Evolutionary conservation across 2,797 vertebrate species (phyloP).

Genomic region (Malurus splendens): DNA sequence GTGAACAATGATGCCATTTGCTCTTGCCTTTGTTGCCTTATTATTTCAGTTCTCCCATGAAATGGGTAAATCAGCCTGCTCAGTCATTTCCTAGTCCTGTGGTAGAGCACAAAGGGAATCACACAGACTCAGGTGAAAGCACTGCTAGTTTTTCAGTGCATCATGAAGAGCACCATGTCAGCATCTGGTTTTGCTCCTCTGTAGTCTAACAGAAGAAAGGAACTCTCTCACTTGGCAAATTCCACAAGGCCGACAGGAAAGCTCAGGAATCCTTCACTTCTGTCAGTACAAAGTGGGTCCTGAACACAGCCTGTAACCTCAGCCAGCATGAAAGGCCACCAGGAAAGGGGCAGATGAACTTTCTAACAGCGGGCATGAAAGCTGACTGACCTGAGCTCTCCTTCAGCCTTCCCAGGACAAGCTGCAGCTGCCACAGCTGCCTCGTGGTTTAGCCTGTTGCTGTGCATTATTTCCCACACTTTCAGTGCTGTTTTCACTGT

Average conservation of each 20-base stretch:
- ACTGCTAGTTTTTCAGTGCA: neutral
- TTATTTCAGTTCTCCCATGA: neutral
- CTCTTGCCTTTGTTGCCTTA: neutral
- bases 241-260: neutral
- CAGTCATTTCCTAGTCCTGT: neutral
- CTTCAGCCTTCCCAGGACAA: neutral
- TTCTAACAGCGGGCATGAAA: neutral
- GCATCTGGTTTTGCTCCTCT: neutral
- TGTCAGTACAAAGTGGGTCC: neutral
- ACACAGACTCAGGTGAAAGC: neutral
- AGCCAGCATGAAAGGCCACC: neutral
- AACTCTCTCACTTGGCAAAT: neutral
- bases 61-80: neutral
- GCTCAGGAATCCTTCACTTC: neutral
- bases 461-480: neutral
- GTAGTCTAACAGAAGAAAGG: neutral
- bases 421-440: neutral
- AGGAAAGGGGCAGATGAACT: neutral
- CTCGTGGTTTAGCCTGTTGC: neutral
- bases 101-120: neutral
- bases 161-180: neutral
- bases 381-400: neutral
- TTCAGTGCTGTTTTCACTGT: neutral
- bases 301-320: neutral
- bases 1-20: neutral